phyloP scores from a whole-genome alignment of 2,888 invertebrate genomes.

The Molanna angustata region DNA sequence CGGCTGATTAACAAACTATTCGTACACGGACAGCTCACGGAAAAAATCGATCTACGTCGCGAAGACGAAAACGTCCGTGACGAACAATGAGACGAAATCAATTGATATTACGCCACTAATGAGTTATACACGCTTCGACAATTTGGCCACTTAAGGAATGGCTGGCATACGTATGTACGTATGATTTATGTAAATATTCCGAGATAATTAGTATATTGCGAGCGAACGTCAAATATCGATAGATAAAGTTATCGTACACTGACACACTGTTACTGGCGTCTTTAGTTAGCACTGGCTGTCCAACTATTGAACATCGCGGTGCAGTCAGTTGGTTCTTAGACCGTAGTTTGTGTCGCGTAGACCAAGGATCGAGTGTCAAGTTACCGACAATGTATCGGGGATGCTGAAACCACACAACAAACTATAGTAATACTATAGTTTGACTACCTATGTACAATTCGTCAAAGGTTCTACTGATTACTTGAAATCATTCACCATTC shows the following conservation, averaged over 20 bases:
- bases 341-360: conserved; percentile 4
- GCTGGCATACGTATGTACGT: no score
- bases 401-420: no score
- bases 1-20: conserved; percentile 16
- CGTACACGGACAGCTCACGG: conserved; percentile 21
- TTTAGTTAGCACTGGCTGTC: conserved; percentile 8
- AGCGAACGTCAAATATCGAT: not conserved
- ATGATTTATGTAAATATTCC: not conserved
- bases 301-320: conserved; percentile 11
- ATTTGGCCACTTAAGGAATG: conserved; percentile 25
- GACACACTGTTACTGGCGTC: conserved; percentile 10
- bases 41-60: conserved; percentile 17
- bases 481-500: no score
- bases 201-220: conserved; percentile 7
- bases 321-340: conserved; percentile 8
- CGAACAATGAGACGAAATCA: conserved; percentile 22
- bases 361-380: conserved; percentile 14
- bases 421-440: no score
- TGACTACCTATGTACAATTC: no score
- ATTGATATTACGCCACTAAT: conserved; percentile 16
- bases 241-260: conserved; percentile 10
- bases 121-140: conserved; percentile 17
- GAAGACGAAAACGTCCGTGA: conserved; percentile 17
- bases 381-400: no score
- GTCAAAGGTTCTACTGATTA: no score